phyloP scores from a whole-genome alignment of 2,888 invertebrate genomes.

The Lobophora halterata region DNA sequence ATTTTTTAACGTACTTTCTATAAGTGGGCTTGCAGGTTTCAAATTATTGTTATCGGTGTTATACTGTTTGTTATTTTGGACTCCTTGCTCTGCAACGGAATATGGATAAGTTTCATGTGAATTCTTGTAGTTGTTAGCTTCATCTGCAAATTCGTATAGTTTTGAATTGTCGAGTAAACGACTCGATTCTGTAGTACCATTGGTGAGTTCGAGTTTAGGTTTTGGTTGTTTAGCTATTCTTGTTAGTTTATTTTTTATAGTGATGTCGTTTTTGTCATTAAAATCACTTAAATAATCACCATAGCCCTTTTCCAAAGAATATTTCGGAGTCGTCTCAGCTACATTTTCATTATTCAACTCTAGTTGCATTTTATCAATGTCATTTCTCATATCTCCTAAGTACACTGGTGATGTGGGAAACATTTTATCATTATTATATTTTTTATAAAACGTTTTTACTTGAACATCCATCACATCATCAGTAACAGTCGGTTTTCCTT shows the following conservation, averaged over 20 bases:
- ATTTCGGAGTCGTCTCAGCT: not conserved
- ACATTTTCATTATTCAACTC: not conserved
- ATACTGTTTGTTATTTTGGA: not conserved
- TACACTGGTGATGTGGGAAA: not conserved
- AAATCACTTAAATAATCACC: not conserved
- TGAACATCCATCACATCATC: conserved; percentile 9
- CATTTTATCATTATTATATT: not conserved
- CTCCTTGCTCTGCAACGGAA: not conserved
- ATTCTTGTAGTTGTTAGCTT: conserved; percentile 2
- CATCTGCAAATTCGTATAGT: conserved; percentile 2
- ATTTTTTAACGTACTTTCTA: not conserved
- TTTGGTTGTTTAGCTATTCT: conserved; percentile 2
- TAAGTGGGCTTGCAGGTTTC: not conserved
- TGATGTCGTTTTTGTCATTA: conserved; percentile 1
- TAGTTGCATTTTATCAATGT: conserved; percentile 24
- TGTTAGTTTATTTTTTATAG: conserved; percentile 10
- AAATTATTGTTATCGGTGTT: not conserved
- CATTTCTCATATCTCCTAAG: conserved; percentile 19
- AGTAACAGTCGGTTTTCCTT: too few species aligned
- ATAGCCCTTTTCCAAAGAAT: not conserved
- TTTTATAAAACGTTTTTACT: conserved; percentile 1
- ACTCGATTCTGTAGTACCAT: conserved; percentile 1
- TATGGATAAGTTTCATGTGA: not conserved
- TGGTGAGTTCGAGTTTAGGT: not conserved
- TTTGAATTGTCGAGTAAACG: conserved; percentile 1